A percentile compares a stretch with the other conserved stretches of the same genome.
Conservation (phyloP, 64 coral and sea anemone genomes). For the Porites lutea region DNA sequence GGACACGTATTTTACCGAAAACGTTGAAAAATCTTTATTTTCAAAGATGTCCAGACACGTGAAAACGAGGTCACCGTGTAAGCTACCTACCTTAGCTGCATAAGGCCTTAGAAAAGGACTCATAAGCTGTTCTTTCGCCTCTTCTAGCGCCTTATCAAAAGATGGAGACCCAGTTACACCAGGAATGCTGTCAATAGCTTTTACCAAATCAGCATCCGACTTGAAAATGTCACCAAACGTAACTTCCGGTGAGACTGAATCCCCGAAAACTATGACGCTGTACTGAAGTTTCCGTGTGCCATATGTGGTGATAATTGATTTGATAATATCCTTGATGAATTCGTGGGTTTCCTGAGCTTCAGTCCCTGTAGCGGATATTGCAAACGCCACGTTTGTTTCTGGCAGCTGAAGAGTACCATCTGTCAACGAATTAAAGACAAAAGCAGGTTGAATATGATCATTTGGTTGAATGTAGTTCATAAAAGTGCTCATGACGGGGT, state of each 20-base stretch:
- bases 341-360: conserved; percentile 53
- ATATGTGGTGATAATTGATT: conserved; percentile 70
- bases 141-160: conserved; percentile 67
- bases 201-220: conserved; percentile 49
- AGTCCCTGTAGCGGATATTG: conserved; percentile 69
- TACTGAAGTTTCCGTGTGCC: conserved; percentile 60
- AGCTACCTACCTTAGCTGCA: conserved; percentile 61
- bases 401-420: conserved; percentile 44
- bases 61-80: too few species aligned
- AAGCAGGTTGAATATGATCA: too few species aligned
- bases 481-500: too few species aligned
- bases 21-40: too few species aligned
- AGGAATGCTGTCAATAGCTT: conserved; percentile 49
- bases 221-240: conserved; percentile 66
- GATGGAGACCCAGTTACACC: conserved; percentile 48
- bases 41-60: too few species aligned
- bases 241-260: conserved; percentile 48
- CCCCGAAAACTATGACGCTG: conserved; percentile 79
- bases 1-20: too few species aligned
- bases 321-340: conserved; percentile 71
- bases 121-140: conserved; percentile 72
- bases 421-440: background rate
- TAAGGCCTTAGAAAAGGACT: conserved; percentile 43
- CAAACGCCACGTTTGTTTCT: conserved; percentile 76
- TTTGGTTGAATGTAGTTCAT: too few species aligned